Base-by-base conservation (phyloP, 2,797 vertebrate species). In the Takifugu rubripes region DNA sequence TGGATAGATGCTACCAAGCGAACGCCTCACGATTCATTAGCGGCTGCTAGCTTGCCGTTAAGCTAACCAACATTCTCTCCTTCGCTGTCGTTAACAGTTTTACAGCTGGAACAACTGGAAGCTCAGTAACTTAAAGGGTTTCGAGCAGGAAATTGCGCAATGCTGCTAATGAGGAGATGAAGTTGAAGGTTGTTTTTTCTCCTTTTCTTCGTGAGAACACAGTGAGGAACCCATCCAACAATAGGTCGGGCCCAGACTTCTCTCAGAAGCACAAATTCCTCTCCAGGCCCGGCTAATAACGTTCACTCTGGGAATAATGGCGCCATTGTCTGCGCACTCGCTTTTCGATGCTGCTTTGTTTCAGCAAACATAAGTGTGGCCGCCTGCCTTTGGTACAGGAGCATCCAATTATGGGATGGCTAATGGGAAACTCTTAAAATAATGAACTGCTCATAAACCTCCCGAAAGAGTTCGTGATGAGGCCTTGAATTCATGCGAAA, bases 361-460 rank as follows among this genome's bases (percentile, higher is more conserved):
- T 82, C 69, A 82, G 81, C 56, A 65, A 77, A 56, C 59, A 78
- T 52, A 65, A 49, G 52, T 83, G 75, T 76, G 71, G 64, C 49
- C 51, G 50, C 63, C 61, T 49, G 66, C 68, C 75, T 77, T 66
- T 72, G 70, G 74, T 74, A 31, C 54, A 74, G 61, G 66, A 84
- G 56, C 71, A 84, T 84, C 74, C 80, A 83, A 85, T 88, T 85
- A 86, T 80, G 69, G 50, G 9, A 49, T 55, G 36, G 61, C 68
- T 85, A 88, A 88, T 83, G 72, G 72, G 60, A 82, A 75, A 75
- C 71, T 76, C 71, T 82, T 82, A 75, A 78, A 84, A 81, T 79
- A 82, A 85, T 77, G 77, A 83, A 77, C 71, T 59, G 74, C 69
- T 68, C 70, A 70, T 67, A 72, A 65, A 72, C 66, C 74, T 71